Evolutionary conservation across 2,797 vertebrate species (phyloP), one percentile per base, ranked within the genome.

Genomic region (Acestrorhynchus altus): DNA sequence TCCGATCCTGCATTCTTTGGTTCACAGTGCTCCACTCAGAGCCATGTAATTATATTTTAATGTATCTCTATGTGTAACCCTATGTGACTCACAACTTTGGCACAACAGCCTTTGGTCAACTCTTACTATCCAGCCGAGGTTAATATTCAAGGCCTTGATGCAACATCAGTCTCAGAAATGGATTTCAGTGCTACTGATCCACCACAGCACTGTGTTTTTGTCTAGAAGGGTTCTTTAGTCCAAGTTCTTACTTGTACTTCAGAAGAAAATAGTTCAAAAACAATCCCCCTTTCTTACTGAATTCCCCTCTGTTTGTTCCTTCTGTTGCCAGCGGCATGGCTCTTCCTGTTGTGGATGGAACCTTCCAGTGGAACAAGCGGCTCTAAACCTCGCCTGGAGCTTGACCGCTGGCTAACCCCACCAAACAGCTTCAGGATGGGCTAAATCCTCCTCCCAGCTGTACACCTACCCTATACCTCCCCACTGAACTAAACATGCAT

Each of bases 381-480:
- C 52, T 26, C 52, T 24, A 56, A 56, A 56, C 20, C 22, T 42
- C 1, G 61, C 61, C 61, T 64, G 61, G 39, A 64, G 16, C 61
- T 64, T n/a, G 39, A n/a, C 61, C 20, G 61, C 61, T 64, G 61
- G 35, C 35, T 64, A 64, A 42, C 60, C 16, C n/a, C 60, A 54
- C 52, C 52, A 56, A 7, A 56, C 52, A 56, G 52, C 52, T 56
- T 26, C 13, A 26, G 52, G 2, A 24, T 8, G 3, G 52, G 52
- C 22, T 56, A 4, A 35, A 35, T 2, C 31, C 31, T 6, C n/a
- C 31, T 20, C 35, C 40, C 61, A 42, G 4, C 9, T 20, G 39
- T 39, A 13, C 61, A 22, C 61, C 61, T 24, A 64, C 61, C 52
- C 52, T 26, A 0, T 42, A 64, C 39, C n/a, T 42, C 35, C n/a